These are phyloP conservation scores for Tiaroga cobitis DNA, from an alignment of 2,797 vertebrate species.

Conservation along the genomic window DNA sequence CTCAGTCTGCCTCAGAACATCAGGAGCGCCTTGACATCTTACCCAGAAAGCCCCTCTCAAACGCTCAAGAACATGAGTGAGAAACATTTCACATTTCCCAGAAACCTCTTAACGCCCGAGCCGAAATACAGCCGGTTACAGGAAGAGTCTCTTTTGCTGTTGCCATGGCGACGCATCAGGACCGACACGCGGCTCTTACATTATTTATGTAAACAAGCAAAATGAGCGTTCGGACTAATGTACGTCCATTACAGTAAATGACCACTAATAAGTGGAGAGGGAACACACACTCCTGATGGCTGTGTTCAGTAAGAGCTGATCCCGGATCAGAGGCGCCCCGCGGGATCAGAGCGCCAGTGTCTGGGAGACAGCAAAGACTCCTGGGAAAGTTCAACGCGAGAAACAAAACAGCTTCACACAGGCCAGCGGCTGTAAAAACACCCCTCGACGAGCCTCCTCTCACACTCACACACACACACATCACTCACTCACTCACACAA, in stretches of 20 bases:
- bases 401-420: neutral
- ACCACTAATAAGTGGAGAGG: neutral
- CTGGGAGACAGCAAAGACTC: neutral
- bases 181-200: neutral
- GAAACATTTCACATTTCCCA: constrained; percentile 29
- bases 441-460: neutral
- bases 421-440: neutral
- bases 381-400: constrained; percentile 8
- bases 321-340: neutral
- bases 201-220: neutral
- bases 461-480: neutral
- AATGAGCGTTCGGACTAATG: neutral
- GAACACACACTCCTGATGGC: neutral
- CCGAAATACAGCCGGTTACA: neutral
- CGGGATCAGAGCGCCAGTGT: neutral
- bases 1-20: neutral
- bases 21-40: neutral
- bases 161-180: constrained; percentile 1
- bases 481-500: too few species aligned
- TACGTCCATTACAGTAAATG: neutral
- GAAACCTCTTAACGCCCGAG: constrained; percentile 1
- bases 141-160: neutral
- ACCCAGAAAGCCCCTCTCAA: neutral
- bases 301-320: neutral
- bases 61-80: neutral